A percentile compares a stretch with the other conserved stretches of the same genome.
Conservation (phyloP, 1,140 invertebrate genomes). For the Neodiprion pinetum region DNA sequence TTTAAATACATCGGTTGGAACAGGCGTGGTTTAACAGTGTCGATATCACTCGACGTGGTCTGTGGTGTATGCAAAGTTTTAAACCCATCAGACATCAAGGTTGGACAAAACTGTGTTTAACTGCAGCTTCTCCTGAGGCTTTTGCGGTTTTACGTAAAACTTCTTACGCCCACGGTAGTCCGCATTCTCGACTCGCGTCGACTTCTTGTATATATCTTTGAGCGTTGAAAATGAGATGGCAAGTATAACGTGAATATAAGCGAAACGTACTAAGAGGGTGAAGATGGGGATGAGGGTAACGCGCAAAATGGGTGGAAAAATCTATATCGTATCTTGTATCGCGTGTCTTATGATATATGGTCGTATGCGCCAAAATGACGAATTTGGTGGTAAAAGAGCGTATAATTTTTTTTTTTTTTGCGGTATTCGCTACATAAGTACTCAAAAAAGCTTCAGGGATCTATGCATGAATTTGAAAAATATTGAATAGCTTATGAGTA, state of each 20-base stretch:
- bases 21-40: neutral
- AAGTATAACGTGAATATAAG: neutral
- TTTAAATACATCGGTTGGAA: neutral
- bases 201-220: neutral
- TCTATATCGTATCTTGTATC: no score
- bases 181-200: slow-evolving; percentile 9
- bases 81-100: slow-evolving; percentile 28
- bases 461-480: no score
- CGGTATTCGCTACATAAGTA: no score
- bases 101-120: slow-evolving; percentile 13
- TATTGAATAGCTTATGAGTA: no score
- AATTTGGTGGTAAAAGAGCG: no score
- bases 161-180: slow-evolving; percentile 33
- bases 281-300: no score
- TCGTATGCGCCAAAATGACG: no score
- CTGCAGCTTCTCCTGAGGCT: slow-evolving; percentile 36
- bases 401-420: no score
- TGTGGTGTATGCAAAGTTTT: slow-evolving; percentile 49
- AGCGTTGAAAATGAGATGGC: no score
- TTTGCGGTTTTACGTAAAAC: slow-evolving; percentile 50
- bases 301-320: no score
- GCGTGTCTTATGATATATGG: no score
- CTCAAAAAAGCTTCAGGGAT: no score
- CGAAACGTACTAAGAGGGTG: neutral
- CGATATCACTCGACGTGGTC: slow-evolving; percentile 32